Base-by-base conservation (phyloP, 2,888 invertebrate species). In the Agrotis segetum region DNA sequence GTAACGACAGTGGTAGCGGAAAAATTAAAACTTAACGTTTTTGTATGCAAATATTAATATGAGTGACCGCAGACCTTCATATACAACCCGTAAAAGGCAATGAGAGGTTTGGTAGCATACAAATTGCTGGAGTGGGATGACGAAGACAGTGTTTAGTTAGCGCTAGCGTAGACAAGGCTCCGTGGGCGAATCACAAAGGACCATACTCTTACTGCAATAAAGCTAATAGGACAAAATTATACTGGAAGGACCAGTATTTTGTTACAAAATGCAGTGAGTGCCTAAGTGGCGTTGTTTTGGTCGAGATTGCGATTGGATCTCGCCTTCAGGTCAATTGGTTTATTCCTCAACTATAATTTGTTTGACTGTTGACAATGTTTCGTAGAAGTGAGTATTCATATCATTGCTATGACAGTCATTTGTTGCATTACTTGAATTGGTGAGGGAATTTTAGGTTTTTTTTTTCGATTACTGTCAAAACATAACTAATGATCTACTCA, bases 51-150 rank as follows among this genome's bases (percentile, higher is more conserved):
- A 89, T 86, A 84, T 77, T 70, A 64, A 72, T 85, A 87, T 89
- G 84, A 78, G 80, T 75, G 79, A 87, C 87, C 86, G 85, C 84
- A 84, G 85, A 84, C 84, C 84, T 81, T 73, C 76, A 81, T 69
- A 79, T 69, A 85, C 73, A 72, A 73, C 58, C 81, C 89, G 79
- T 88, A 92, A 88, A 93, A 89, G 91, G 92, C 76, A 67, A 68
- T 71, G 75, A 89, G 89, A 90, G 92, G 91, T 88, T 88, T 85
- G 82, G 85, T 76, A 90, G 94, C 90, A 94, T 93, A 90, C 85
- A 85, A 92, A 94, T 87, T 83, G 87, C 77, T 46, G 52, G 90
- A 87, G 94, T 94, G 88, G 94, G 94, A 81, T 67, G 90, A 67
- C 74, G 79, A 79, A 75, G 77, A 85, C 82, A 86, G 86, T 81